Conservation (phyloP, 2,888 invertebrate genomes). For the Leptinotarsa haldemani region DNA sequence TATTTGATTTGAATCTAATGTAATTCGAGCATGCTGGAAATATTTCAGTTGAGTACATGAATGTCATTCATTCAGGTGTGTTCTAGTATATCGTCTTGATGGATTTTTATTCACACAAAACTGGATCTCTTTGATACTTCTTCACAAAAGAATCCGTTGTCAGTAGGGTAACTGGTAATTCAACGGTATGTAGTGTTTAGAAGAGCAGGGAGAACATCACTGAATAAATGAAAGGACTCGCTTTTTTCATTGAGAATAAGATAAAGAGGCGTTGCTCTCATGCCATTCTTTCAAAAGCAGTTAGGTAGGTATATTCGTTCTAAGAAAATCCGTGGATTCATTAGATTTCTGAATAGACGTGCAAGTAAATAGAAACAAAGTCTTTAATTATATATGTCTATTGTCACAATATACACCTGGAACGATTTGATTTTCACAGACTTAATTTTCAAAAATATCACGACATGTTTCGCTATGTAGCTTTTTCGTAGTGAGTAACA, state of each 20-base stretch:
- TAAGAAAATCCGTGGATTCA: neutral
- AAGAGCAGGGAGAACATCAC: neutral
- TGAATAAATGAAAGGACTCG: neutral
- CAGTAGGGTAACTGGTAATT: conserved; percentile 9
- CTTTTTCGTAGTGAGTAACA: no score
- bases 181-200: neutral
- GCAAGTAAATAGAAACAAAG: neutral
- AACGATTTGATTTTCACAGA: no score
- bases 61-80: neutral
- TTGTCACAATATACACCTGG: no score
- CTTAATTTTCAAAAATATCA: no score
- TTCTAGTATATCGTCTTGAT: conserved; percentile 8
- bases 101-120: conserved; percentile 10
- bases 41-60: neutral
- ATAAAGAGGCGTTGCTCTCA: conserved; percentile 1
- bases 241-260: neutral
- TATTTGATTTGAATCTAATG: neutral
- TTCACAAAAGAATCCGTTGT: conserved; percentile 16
- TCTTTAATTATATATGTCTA: no score
- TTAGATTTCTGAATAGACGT: neutral
- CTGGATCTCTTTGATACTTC: conserved; percentile 8
- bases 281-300: neutral
- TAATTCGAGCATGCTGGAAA: neutral
- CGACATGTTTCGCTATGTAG: no score
- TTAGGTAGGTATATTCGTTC: neutral